Percentiles rank a stretch among this genome's conserved stretches.
phyloP scores from a whole-genome alignment of 2,888 invertebrate species.

The Netelia fuscicornis region DNA sequence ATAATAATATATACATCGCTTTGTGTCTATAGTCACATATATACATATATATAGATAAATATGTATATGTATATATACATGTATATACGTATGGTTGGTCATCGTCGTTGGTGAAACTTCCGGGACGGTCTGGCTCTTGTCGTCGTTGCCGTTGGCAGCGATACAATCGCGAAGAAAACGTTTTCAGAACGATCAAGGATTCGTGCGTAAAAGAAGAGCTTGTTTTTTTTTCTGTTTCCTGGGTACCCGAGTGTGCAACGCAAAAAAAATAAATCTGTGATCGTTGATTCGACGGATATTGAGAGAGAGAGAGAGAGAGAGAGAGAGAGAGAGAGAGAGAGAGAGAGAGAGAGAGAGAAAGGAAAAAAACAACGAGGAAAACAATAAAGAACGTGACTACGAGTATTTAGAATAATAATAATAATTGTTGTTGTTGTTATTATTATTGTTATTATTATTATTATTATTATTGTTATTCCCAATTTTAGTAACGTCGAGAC shows the following conservation, averaged over 20 bases:
- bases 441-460: too few relatives aligned
- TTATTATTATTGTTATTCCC: too few relatives aligned
- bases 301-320: neutral
- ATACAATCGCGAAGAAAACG: neutral
- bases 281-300: neutral
- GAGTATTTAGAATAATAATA: too few relatives aligned
- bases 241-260: too few relatives aligned
- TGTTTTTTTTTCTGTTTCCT: too few relatives aligned
- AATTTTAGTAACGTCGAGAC: too few relatives aligned
- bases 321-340: too few relatives aligned
- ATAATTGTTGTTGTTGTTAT: too few relatives aligned
- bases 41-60: neutral
- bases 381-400: neutral
- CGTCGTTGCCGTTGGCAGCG: neutral
- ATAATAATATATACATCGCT: too few relatives aligned
- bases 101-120: conserved; percentile 35
- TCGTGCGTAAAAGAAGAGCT: too few relatives aligned
- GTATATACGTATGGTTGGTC: neutral
- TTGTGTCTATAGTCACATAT: neutral
- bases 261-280: neutral
- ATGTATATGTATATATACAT: conserved; percentile 15
- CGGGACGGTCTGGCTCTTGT: conserved; percentile 54
- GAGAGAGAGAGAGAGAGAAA: conserved; percentile 7
- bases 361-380: neutral
- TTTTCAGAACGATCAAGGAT: too few relatives aligned